Base-by-base conservation (phyloP, 2,888 invertebrate genomes). In the Eupithecia tripunctaria region DNA sequence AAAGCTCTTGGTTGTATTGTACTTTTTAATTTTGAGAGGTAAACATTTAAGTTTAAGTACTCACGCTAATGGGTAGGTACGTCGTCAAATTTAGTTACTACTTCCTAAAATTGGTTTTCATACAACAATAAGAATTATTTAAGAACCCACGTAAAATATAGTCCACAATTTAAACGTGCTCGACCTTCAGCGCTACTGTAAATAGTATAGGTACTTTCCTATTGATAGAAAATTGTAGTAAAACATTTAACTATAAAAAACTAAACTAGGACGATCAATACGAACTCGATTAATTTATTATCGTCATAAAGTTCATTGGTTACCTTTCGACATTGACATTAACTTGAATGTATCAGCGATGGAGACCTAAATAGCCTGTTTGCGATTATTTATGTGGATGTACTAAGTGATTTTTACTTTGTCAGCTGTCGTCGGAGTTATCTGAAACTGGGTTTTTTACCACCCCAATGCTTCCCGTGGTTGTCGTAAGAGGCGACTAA, bases 241-340 rank as follows among this genome's bases (percentile, higher is more conserved):
- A 69, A 62, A 59, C 36, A 68, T 47, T 59, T 38, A 63, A 59
- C 14, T 59, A 12, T 60, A 64, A 72, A 69, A 64, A 66, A 27
- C n/a, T 2, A 25, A 36, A 64, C 56, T 65, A 36, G 67, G 72
- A 70, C 21, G 71, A 71, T 74, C 68, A 69, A 75, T 67, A 75
- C 62, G 14, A 67, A 71, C 75, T 68, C 78, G 77, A 80, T 77
- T 77, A 79, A 79, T 81, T 79, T 75, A 79, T 81, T 66, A 73
- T 38, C 75, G 67, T 71, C 71, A 68, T 76, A 75, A 77, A 79
- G 80, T 79, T 80, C 79, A 78, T 64, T 75, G 78, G 73, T 76
- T 78, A 77, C 79, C 76, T 76, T 74, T 56, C 41, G 71, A 56
- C 69, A 67, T 75, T 75, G 76, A 70, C 75, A 75, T 77, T 75